These are phyloP conservation scores for Danaus chrysippus DNA, from an alignment of 2,888 invertebrate genomes.

Conservation along the genomic window DNA sequence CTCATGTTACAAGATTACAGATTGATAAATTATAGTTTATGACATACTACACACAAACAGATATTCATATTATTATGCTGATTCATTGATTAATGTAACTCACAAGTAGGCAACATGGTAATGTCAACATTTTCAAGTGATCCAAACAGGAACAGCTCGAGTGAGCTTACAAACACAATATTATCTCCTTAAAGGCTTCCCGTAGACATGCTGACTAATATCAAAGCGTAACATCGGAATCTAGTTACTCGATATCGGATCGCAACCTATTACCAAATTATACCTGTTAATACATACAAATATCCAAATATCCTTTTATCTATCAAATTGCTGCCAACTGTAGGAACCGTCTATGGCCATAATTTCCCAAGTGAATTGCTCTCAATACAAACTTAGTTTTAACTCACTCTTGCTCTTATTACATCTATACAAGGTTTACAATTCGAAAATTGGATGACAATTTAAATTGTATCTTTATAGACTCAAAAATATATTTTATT, in stretches of 20 bases:
- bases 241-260: constrained; percentile 8
- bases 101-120: too few species aligned
- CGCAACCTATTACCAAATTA: constrained; percentile 29
- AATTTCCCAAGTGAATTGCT: constrained; percentile 41
- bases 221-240: neutral
- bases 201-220: too few species aligned
- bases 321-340: constrained; percentile 42
- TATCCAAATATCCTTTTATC: constrained; percentile 41
- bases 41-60: too few species aligned
- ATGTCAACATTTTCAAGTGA: too few species aligned
- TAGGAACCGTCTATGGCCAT: constrained; percentile 40
- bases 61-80: too few species aligned
- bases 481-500: constrained; percentile 12
- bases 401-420: neutral
- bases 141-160: too few species aligned
- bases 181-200: too few species aligned
- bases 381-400: constrained; percentile 20
- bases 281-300: constrained; percentile 39
- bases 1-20: too few species aligned
- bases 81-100: too few species aligned
- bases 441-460: neutral
- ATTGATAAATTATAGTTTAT: too few species aligned
- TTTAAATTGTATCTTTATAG: constrained; percentile 2
- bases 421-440: constrained; percentile 10
- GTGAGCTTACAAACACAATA: too few species aligned